phyloP scores from a whole-genome alignment of 2,888 invertebrate species.

The Apamea monoglypha region DNA sequence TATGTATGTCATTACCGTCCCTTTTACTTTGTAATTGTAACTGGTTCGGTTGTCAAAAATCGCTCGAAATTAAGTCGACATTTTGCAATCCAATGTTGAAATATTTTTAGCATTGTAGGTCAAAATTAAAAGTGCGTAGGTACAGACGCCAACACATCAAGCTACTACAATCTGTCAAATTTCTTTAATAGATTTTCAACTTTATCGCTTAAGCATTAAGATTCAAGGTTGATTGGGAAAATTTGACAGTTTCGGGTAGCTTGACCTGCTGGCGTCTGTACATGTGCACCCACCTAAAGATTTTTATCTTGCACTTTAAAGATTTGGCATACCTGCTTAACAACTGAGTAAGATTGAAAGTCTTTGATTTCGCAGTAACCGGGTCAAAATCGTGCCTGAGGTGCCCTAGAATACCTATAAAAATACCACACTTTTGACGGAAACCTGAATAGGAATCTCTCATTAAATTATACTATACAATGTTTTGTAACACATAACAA shows the following conservation, averaged over 20 bases:
- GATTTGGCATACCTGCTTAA: neutral
- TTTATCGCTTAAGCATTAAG: no score
- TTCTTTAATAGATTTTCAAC: no score
- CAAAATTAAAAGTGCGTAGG: neutral
- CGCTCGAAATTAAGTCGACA: slow-evolving; percentile 37
- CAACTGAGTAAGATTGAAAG: neutral
- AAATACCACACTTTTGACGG: neutral
- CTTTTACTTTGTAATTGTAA: slow-evolving; percentile 56
- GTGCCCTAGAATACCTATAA: neutral
- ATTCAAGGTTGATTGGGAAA: no score
- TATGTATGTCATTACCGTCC: slow-evolving; percentile 61
- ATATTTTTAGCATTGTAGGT: slow-evolving; percentile 36
- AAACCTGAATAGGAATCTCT: neutral
- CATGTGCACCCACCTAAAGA: neutral
- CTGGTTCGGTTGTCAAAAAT: slow-evolving; percentile 46
- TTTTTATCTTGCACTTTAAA: neutral
- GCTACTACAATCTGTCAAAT: no score
- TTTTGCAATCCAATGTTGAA: slow-evolving; percentile 36
- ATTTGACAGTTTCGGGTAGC: no score
- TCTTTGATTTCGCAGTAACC: neutral
- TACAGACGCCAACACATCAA: no score
- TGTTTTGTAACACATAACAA: neutral
- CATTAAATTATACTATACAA: neutral
- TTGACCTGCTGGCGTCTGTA: no score
- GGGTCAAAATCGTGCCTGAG: neutral